Conservation (phyloP, 1,140 invertebrate genomes). For the Chionoecetes opilio region DNA sequence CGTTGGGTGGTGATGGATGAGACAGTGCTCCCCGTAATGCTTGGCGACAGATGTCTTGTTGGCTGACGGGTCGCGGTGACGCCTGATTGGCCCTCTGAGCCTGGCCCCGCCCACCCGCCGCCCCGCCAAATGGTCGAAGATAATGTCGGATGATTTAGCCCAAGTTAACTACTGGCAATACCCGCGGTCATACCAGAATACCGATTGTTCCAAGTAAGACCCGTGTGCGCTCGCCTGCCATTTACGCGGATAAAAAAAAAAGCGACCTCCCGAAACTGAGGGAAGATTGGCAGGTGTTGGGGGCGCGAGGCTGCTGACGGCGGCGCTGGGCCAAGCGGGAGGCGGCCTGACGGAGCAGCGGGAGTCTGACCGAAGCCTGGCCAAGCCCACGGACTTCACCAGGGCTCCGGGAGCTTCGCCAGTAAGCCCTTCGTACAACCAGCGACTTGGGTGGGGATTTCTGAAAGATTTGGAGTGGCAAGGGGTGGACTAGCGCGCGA, state of each 20-base stretch:
- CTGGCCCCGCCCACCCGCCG: slow-evolving; percentile 59
- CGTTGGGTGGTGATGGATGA: slow-evolving; percentile 49
- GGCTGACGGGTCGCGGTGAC: slow-evolving; percentile 25
- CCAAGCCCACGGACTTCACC: slow-evolving; percentile 65
- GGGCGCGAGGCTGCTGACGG: slow-evolving; percentile 22
- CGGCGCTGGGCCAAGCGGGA: neutral
- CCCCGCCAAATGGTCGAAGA: slow-evolving; percentile 76
- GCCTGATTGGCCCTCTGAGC: slow-evolving; percentile 57
- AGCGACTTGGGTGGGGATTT: slow-evolving; percentile 78
- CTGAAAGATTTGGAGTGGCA: slow-evolving; percentile 78
- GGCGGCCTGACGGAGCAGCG: slow-evolving; percentile 11
- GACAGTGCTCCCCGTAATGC: slow-evolving; percentile 48
- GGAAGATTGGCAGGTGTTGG: slow-evolving; percentile 65
- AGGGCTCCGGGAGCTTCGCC: slow-evolving; percentile 66
- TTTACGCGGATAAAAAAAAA: slow-evolving; percentile 67
- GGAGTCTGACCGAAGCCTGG: slow-evolving; percentile 64
- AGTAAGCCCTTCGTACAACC: slow-evolving; percentile 77
- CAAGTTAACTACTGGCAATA: slow-evolving; percentile 79
- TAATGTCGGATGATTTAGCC: slow-evolving; percentile 79
- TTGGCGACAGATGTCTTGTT: slow-evolving; percentile 58
- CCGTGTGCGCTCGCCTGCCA: slow-evolving; percentile 68
- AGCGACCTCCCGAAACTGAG: slow-evolving; percentile 57
- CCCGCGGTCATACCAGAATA: slow-evolving; percentile 77
- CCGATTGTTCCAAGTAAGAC: slow-evolving; percentile 78
- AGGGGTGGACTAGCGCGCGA: slow-evolving; percentile 73